phyloP scores from a whole-genome alignment of 2,888 invertebrate genomes.

The Napeogenes inachia region DNA sequence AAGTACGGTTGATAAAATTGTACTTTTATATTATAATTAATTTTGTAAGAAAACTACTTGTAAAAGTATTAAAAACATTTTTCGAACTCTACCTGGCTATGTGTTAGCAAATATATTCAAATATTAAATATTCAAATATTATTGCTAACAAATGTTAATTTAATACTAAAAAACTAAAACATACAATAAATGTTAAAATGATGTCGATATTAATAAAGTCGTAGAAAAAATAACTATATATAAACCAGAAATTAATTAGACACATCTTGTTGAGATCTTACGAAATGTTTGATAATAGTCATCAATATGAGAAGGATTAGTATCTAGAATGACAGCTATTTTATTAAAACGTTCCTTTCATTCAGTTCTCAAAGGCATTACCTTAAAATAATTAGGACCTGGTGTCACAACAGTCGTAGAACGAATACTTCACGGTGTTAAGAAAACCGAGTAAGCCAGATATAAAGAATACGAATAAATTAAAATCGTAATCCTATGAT shows the following conservation, averaged over 20 bases:
- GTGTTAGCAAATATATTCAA: neutral
- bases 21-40: too few species aligned
- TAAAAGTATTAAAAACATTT: too few species aligned
- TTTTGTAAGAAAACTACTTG: too few species aligned
- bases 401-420: conserved; percentile 69
- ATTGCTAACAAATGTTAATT: conserved; percentile 18
- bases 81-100: conserved; percentile 14
- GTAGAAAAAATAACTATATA: conserved; percentile 28
- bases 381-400: conserved; percentile 68
- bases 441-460: conserved; percentile 59
- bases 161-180: conserved; percentile 8
- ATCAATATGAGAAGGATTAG: conserved; percentile 17
- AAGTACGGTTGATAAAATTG: too few species aligned
- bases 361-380: conserved; percentile 58
- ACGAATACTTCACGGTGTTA: conserved; percentile 55
- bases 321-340: conserved; percentile 31
- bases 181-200: neutral
- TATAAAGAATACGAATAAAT: conserved; percentile 64
- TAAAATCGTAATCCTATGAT: conserved; percentile 70
- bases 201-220: too few species aligned
- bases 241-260: conserved; percentile 19
- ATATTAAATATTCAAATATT: conserved; percentile 17
- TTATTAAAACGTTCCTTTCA: conserved; percentile 44
- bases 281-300: conserved; percentile 5
- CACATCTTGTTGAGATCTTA: neutral